Evolutionary conservation across 2,888 invertebrate genomes (phyloP).

Genomic region (Yponomeuta malinellus): DNA sequence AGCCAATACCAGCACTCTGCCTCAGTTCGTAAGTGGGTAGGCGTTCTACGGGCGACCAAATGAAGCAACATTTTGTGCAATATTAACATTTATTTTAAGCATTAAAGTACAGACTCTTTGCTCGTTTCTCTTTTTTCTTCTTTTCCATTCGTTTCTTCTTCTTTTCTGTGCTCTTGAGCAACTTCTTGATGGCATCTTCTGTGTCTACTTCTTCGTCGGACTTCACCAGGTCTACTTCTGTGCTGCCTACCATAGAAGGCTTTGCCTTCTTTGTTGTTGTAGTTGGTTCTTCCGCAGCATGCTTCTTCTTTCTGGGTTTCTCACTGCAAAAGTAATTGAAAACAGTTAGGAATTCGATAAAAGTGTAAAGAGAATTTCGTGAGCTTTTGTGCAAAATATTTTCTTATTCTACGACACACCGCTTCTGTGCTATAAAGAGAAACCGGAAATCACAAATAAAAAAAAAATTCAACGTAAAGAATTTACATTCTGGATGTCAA

Average conservation of each 20-base stretch:
- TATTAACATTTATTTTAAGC: slow-evolving; percentile 41
- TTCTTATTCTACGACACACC: too few relatives aligned
- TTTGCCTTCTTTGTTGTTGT: slow-evolving; percentile 34
- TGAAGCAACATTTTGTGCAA: not conserved
- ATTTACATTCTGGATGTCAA: too few relatives aligned
- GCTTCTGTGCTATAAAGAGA: too few relatives aligned
- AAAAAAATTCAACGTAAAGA: too few relatives aligned
- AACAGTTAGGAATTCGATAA: not conserved
- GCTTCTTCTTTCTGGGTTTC: slow-evolving; percentile 35
- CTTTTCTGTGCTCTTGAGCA: slow-evolving; percentile 63
- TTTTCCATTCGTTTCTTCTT: slow-evolving; percentile 55
- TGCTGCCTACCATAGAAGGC: slow-evolving; percentile 48
- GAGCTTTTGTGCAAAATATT: too few relatives aligned
- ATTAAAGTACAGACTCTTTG: slow-evolving; percentile 65
- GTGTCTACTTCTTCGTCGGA: slow-evolving; percentile 24
- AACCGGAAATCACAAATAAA: too few relatives aligned
- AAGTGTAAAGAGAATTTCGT: too few relatives aligned
- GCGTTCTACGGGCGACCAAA: too few relatives aligned
- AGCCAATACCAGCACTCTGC: too few relatives aligned
- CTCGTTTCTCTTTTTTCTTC: slow-evolving; percentile 54
- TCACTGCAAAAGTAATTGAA: slow-evolving; percentile 31
- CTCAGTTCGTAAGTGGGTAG: too few relatives aligned
- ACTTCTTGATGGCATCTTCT: slow-evolving; percentile 53
- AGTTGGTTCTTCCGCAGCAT: slow-evolving; percentile 1
- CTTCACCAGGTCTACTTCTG: slow-evolving; percentile 22